Percentiles rank a stretch among this genome's conserved stretches.
Evolutionary conservation across 2,888 invertebrate species (phyloP).

Genomic region (Eremobia ochroleuca): DNA sequence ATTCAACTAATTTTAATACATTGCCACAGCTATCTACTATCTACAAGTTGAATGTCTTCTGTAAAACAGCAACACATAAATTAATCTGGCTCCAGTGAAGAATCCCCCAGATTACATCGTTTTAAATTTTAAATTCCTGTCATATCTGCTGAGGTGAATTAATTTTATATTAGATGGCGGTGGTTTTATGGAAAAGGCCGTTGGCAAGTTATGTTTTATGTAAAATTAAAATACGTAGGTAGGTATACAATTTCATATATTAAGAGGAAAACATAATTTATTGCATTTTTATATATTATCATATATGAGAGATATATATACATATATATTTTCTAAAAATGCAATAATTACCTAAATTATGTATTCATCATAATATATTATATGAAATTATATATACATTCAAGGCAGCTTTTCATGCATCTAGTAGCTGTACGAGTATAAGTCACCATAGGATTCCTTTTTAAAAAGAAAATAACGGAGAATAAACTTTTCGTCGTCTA

Average conservation of each 20-base stretch:
- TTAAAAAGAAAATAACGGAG: background rate
- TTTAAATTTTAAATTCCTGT: conserved; percentile 58
- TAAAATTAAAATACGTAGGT: conserved; percentile 10
- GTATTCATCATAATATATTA: too few relatives aligned
- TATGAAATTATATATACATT: too few relatives aligned
- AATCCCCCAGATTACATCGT: conserved; percentile 30
- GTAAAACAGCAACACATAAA: conserved; percentile 24
- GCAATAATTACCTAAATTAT: too few relatives aligned
- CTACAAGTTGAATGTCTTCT: background rate
- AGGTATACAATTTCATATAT: background rate
- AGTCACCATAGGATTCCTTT: background rate
- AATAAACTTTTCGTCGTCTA: background rate
- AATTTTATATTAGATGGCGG: conserved; percentile 51
- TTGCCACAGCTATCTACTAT: background rate
- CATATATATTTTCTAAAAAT: too few relatives aligned
- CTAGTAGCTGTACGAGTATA: background rate
- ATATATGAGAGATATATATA: too few relatives aligned
- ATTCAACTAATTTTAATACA: background rate
- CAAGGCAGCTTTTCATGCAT: too few relatives aligned
- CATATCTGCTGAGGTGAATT: conserved; percentile 44
- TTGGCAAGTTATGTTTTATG: conserved; percentile 27
- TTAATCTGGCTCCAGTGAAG: conserved; percentile 17
- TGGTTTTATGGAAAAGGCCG: conserved; percentile 40
- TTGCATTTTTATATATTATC: conserved; percentile 24
- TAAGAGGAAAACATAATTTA: conserved; percentile 19